Percentiles rank a stretch among this genome's conserved stretches.
These are phyloP conservation scores for Andrena haemorrhoa DNA, from an alignment of 2,888 invertebrate species.

Conservation along the genomic window DNA sequence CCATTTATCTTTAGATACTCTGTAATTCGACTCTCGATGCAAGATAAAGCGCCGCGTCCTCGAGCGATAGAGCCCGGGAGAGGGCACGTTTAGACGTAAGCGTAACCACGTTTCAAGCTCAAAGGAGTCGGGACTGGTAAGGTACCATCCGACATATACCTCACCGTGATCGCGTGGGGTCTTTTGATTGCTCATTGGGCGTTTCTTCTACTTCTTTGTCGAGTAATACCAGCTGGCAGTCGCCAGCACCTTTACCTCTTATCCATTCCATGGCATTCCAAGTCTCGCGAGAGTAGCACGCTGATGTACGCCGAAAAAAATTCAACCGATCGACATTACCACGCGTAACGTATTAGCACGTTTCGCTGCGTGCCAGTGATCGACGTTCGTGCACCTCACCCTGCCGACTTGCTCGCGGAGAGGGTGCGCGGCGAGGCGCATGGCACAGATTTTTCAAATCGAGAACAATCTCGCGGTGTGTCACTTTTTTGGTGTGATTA, in stretches of 20 bases:
- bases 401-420: background rate
- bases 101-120: conserved; percentile 20
- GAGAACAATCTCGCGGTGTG: background rate
- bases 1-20: conserved; percentile 4
- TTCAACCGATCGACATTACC: conserved; percentile 18
- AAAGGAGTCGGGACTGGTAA: conserved; percentile 10
- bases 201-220: conserved; percentile 7
- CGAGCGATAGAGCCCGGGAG: background rate
- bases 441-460: background rate
- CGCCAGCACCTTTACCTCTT: conserved; percentile 28
- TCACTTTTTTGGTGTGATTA: conserved; percentile 66
- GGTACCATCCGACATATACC: background rate
- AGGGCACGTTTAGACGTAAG: background rate
- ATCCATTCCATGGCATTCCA: conserved; percentile 66
- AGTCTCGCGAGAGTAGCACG: conserved; percentile 29
- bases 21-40: conserved; percentile 19
- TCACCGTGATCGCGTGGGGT: conserved; percentile 13
- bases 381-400: background rate
- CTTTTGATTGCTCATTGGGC: background rate
- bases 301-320: conserved; percentile 28
- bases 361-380: background rate
- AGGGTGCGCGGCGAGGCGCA: background rate
- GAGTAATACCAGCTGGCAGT: conserved; percentile 16
- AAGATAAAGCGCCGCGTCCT: background rate
- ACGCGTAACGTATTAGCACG: background rate